These are phyloP conservation scores for Limnodromus scolopaceus DNA, from an alignment of 2,797 vertebrate species.

Conservation along the genomic window DNA sequence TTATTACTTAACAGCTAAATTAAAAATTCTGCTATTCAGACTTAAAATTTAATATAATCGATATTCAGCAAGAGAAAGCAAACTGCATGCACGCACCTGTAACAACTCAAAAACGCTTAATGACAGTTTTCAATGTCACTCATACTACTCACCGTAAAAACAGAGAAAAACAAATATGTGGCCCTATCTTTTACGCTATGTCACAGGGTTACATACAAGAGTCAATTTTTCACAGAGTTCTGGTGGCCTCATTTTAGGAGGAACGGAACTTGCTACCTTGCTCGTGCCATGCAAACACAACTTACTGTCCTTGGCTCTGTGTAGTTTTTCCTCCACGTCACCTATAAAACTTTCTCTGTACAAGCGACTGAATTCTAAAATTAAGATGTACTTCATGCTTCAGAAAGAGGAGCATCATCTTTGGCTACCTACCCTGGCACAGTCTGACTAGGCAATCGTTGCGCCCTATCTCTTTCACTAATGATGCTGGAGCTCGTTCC, in stretches of 20 bases:
- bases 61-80: neutral
- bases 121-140: neutral
- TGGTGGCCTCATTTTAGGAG: neutral
- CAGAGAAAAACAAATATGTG: neutral
- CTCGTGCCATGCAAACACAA: neutral
- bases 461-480: neutral
- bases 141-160: neutral
- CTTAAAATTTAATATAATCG: neutral
- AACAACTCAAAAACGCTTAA: neutral
- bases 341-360: neutral
- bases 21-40: neutral
- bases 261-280: neutral
- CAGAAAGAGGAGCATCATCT: neutral
- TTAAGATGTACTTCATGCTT: neutral
- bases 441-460: neutral
- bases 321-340: neutral
- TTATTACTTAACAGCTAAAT: neutral
- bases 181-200: neutral
- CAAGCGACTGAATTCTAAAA: neutral
- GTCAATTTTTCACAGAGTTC: neutral
- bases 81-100: accelerated
- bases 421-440: neutral
- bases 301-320: neutral
- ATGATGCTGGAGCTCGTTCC: neutral
- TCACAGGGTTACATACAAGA: neutral